These are phyloP conservation scores for Leucania comma DNA, from an alignment of 2,888 invertebrate genomes.

Conservation along the genomic window DNA sequence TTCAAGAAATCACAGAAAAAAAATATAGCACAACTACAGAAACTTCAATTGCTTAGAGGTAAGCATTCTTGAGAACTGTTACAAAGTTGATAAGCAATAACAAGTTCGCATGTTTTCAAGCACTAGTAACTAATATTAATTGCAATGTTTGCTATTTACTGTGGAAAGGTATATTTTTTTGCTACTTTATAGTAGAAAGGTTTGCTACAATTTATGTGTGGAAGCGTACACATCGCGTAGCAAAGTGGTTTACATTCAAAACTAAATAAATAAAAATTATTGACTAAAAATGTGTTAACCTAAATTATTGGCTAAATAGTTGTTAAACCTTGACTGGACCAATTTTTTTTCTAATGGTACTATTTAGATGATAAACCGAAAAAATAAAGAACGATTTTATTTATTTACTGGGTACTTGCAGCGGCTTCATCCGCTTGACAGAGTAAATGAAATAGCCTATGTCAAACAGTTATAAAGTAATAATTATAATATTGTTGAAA, in stretches of 20 bases:
- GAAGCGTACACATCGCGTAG: background rate
- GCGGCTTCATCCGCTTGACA: no score
- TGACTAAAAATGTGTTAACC: no score
- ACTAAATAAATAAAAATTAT: background rate
- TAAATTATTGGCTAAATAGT: no score
- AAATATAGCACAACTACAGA: conserved; percentile 23
- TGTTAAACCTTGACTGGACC: no score
- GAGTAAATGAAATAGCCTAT: no score
- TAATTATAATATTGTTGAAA: no score
- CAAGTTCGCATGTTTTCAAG: conserved; percentile 58
- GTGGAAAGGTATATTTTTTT: conserved; percentile 35
- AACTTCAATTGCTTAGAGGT: conserved; percentile 28
- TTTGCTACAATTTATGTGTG: conserved; percentile 2
- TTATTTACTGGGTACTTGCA: no score
- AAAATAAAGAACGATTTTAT: no score
- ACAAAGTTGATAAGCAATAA: conserved; percentile 50
- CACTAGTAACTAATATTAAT: conserved; percentile 63
- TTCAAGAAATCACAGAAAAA: conserved; percentile 22
- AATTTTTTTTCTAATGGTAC: no score
- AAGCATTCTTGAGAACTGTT: conserved; percentile 32
- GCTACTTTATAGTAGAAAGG: background rate
- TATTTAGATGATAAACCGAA: no score
- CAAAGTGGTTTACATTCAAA: background rate
- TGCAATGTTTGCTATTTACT: conserved; percentile 46
- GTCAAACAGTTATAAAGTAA: no score